These are phyloP conservation scores for Corvus moneduloides DNA, from an alignment of 2,113 vertebrate species.

Conservation along the genomic window DNA sequence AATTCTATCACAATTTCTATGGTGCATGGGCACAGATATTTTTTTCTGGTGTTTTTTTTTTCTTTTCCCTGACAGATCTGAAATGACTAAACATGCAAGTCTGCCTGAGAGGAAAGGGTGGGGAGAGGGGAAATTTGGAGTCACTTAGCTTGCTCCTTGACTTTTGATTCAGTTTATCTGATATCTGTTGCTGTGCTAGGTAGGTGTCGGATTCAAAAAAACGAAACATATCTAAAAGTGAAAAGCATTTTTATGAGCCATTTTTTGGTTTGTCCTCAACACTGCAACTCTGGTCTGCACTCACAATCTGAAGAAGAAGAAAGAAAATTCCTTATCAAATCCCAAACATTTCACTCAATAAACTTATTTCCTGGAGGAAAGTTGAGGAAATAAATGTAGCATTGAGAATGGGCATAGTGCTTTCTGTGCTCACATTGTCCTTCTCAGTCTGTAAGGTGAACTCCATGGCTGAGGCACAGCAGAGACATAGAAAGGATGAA, in stretches of 20 bases:
- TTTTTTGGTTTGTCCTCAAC: background rate
- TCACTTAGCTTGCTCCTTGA: background rate
- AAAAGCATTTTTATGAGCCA: background rate
- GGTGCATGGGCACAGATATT: background rate
- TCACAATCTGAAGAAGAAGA: background rate
- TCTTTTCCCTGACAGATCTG: background rate
- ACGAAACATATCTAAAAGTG: background rate
- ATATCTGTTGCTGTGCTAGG: background rate
- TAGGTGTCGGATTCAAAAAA: background rate
- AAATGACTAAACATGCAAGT: background rate
- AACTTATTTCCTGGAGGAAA: background rate
- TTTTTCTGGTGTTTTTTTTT: background rate
- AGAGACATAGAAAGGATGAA: background rate
- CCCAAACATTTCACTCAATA: background rate
- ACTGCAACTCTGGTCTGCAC: background rate
- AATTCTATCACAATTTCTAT: background rate
- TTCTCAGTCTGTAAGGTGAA: background rate
- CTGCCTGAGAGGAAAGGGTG: background rate
- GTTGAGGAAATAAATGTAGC: background rate
- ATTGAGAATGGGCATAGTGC: background rate
- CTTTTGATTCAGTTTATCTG: background rate
- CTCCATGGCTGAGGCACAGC: background rate
- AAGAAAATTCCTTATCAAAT: background rate
- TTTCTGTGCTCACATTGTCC: background rate
- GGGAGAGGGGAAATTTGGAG: background rate